Conservation (phyloP, 2,797 vertebrate genomes). For the Amniataba percoides region DNA sequence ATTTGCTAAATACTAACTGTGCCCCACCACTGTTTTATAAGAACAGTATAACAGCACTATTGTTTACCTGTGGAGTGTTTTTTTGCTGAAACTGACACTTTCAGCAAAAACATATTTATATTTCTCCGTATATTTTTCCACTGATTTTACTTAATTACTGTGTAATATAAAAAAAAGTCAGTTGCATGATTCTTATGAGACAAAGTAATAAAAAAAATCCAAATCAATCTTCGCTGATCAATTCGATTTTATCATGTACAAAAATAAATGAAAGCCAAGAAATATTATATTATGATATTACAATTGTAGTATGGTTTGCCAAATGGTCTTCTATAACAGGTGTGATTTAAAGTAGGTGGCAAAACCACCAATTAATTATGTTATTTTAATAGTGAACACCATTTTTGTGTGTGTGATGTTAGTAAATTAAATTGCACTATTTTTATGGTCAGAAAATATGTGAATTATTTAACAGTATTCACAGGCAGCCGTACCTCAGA, state of each 20-base stretch:
- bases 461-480: not conserved
- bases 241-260: not conserved
- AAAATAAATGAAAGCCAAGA: not conserved
- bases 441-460: slow-evolving; percentile 25
- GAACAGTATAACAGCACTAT: not conserved
- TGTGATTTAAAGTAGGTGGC: not conserved
- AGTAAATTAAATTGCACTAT: slow-evolving; percentile 1
- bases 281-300: too few species aligned
- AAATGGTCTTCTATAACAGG: not conserved
- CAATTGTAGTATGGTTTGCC: not conserved
- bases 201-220: not conserved
- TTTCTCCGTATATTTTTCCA: not conserved
- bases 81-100: not conserved
- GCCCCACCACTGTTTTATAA: not conserved
- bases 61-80: not conserved
- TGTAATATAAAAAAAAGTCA: not conserved
- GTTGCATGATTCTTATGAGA: not conserved
- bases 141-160: too few species aligned
- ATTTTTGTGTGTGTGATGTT: not conserved
- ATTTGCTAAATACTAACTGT: not conserved
- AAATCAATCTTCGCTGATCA: not conserved
- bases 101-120: not conserved
- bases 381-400: slow-evolving; percentile 2
- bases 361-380: not conserved
- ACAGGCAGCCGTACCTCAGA: slow-evolving; percentile 2